Percentiles rank a stretch among this genome's conserved stretches.
phyloP scores from a whole-genome alignment of 2,797 vertebrate genomes.

The Sternarchorhynchus goeldii region DNA sequence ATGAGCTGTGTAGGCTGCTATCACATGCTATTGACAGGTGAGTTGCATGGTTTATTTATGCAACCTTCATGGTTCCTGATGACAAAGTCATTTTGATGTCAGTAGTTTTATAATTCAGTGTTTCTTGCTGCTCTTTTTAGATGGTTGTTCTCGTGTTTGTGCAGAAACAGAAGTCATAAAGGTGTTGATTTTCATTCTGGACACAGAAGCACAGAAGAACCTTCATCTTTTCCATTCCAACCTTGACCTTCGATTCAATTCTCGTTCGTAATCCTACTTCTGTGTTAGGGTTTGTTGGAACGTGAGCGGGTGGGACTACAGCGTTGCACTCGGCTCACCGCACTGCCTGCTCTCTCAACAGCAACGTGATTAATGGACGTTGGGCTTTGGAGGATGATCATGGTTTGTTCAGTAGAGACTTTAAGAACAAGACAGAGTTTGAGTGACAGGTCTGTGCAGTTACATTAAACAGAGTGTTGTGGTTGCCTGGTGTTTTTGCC shows the following conservation, averaged over 20 bases:
- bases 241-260: background rate
- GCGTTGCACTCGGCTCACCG: background rate
- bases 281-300: background rate
- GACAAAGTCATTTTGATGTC: background rate
- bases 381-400: no score
- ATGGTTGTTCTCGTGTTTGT: background rate
- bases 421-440: no score
- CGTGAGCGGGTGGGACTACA: background rate
- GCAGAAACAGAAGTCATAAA: background rate
- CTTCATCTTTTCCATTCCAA: background rate
- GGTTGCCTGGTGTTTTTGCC: background rate
- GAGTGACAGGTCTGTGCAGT: no score
- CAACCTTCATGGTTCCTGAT: background rate
- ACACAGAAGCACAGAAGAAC: background rate
- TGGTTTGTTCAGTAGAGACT: no score
- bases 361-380: background rate
- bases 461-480: no score
- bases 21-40: conserved; percentile 11
- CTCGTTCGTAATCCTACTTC: background rate
- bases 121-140: background rate
- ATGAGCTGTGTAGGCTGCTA: conserved; percentile 4
- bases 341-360: background rate
- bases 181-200: background rate
- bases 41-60: background rate
- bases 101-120: background rate